Evolutionary conservation across 2,888 invertebrate genomes (phyloP).

Genomic region (Cryptus viduatorius): DNA sequence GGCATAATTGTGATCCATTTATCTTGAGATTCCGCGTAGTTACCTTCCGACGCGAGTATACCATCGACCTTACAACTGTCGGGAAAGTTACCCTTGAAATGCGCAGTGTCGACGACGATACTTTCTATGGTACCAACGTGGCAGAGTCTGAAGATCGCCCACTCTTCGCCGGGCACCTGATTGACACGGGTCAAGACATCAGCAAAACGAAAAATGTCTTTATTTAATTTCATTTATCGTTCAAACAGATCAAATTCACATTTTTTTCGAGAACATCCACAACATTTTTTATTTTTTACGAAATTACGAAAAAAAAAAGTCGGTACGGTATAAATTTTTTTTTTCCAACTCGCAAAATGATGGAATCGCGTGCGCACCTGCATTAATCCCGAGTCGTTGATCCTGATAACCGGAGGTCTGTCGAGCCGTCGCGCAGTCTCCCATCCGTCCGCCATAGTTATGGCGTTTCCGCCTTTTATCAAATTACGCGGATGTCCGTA

Average conservation of each 20-base stretch:
- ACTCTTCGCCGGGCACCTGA: conserved; percentile 85
- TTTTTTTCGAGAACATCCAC: too few relatives aligned
- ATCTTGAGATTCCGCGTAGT: conserved; percentile 65
- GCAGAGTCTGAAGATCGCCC: conserved; percentile 88
- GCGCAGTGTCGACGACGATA: conserved; percentile 87
- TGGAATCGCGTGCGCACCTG: conserved; percentile 80
- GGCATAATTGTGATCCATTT: conserved; percentile 86
- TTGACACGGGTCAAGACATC: not conserved
- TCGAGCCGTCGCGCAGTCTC: conserved; percentile 88
- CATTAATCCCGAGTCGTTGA: conserved; percentile 86
- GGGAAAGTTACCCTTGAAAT: conserved; percentile 89
- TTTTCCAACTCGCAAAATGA: too few relatives aligned
- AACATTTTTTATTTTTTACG: too few relatives aligned
- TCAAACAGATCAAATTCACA: not conserved
- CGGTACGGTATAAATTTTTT: too few relatives aligned
- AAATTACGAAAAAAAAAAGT: too few relatives aligned
- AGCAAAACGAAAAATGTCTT: not conserved
- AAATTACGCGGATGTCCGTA: conserved; percentile 88
- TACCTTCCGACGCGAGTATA: conserved; percentile 82
- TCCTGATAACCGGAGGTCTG: conserved; percentile 87
- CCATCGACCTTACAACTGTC: conserved; percentile 88
- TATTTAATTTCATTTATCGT: not conserved
- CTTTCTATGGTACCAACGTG: conserved; percentile 85
- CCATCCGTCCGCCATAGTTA: conserved; percentile 89
- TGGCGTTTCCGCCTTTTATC: conserved; percentile 86